Evolutionary conservation across 2,113 vertebrate species (phyloP), one percentile per base, ranked within the genome.

Genomic region (Odontophorus gujanensis): DNA sequence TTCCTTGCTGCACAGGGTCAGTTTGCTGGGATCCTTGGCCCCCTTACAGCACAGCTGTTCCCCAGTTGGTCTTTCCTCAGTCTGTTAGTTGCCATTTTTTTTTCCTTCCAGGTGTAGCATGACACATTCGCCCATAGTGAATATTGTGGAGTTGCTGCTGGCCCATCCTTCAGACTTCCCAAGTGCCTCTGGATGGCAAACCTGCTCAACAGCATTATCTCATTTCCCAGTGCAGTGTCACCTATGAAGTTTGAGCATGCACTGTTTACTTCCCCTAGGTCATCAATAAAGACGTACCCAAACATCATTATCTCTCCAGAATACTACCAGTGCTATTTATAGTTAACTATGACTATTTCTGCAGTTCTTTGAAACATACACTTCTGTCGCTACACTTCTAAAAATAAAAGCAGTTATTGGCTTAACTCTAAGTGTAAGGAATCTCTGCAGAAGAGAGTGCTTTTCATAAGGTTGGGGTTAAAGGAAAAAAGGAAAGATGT

Each of bases 381-480:
- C 36, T 89, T 92, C 65, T 90, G 20, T 16, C 36, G 9, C 40
- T 73, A 1, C 18, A 63, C 13, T 85, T 92, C 63, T 77, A 85
- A 92, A 90, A 68, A 68, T 53, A 80, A 53, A 69, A 87, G 17
- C n/a, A 73, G 16, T 45, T 83, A 73, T 13, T 75, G 34, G 30
- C 13, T 81, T 92, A 74, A 90, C 66, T 78, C 17, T 73, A 85
- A 94, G 36, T 0, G 6, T 45, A 78, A 82, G 47, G 34, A 73
- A 76, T 36, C 81, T 94, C 72, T 59, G 50, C 59, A 91, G 58
- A 93, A 93, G 2, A 3, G 34, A 87, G 20, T 40, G 13, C 14
- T 89, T 89, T 87, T 59, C n/a, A 59, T 62, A 36, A 92, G 59
- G 81, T 67, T 55, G 90, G 16, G 28, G 74, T 69, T 80, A 89